phyloP scores from a whole-genome alignment of 2,888 invertebrate species.

The Andrena camellia region DNA sequence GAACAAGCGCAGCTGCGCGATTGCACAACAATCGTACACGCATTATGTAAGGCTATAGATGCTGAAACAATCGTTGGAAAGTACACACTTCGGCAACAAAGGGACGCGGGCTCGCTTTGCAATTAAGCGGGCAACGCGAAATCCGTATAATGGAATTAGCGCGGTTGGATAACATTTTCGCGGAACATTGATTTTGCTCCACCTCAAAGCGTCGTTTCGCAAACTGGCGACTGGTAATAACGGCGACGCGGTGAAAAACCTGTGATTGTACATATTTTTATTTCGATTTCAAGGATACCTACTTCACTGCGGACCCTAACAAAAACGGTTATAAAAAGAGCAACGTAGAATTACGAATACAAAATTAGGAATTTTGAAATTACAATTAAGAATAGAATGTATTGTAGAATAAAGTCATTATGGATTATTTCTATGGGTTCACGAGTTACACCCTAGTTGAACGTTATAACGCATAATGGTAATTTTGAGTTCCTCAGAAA shows the following conservation, averaged over 20 bases:
- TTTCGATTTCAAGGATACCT: too few relatives aligned
- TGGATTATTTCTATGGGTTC: too few relatives aligned
- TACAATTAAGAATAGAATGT: too few relatives aligned
- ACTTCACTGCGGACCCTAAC: too few relatives aligned
- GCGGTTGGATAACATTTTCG: slow-evolving; percentile 43
- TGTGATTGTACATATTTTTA: neutral
- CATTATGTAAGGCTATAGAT: slow-evolving; percentile 53
- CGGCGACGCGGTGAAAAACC: neutral
- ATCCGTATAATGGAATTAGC: slow-evolving; percentile 43
- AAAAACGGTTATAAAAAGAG: too few relatives aligned
- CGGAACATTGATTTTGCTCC: slow-evolving; percentile 15
- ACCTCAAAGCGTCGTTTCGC: neutral
- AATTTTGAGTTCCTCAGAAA: too few relatives aligned
- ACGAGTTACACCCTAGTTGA: too few relatives aligned
- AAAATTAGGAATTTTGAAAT: too few relatives aligned
- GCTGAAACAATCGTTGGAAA: slow-evolving; percentile 61
- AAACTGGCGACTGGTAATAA: neutral
- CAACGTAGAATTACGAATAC: too few relatives aligned
- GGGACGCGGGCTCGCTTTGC: slow-evolving; percentile 24
- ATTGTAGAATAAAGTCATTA: too few relatives aligned
- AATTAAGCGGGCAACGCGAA: slow-evolving; percentile 47
- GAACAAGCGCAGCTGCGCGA: slow-evolving; percentile 45
- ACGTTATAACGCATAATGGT: too few relatives aligned
- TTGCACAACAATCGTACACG: slow-evolving; percentile 56
- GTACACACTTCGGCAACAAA: slow-evolving; percentile 24